Conservation (phyloP, 2,113 vertebrate genomes). For the Pelmatolapia mariae region DNA sequence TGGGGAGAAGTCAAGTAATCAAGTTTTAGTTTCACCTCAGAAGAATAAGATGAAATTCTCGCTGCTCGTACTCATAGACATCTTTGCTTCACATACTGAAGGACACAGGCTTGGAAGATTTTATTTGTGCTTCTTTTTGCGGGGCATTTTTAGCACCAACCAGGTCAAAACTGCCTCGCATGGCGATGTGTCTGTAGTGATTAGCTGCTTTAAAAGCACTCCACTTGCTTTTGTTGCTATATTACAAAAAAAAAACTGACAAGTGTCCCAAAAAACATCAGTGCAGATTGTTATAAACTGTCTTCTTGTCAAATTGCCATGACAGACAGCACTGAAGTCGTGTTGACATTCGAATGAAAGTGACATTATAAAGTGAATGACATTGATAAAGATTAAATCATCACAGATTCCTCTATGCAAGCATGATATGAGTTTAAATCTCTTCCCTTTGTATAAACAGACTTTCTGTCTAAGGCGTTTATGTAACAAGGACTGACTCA, state of each 20-base stretch:
- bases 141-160: not conserved
- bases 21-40: not conserved
- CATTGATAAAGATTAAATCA: not conserved
- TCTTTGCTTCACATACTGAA: not conserved
- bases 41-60: not conserved
- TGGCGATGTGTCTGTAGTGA: not conserved
- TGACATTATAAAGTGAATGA: not conserved
- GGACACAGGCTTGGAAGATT: not conserved
- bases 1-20: not conserved
- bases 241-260: not conserved
- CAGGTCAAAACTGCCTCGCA: accelerated
- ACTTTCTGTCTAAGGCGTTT: not conserved
- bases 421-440: not conserved
- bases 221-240: not conserved
- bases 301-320: not conserved
- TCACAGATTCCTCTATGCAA: not conserved
- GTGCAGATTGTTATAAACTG: not conserved
- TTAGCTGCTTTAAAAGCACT: not conserved
- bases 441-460: not conserved
- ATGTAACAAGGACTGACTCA: not conserved
- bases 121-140: not conserved
- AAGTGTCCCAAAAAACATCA: not conserved
- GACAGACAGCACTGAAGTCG: not conserved
- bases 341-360: not conserved
- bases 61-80: not conserved